Evolutionary conservation across 1,140 invertebrate species (phyloP).

Genomic region (Pseudobourletiella spinata): DNA sequence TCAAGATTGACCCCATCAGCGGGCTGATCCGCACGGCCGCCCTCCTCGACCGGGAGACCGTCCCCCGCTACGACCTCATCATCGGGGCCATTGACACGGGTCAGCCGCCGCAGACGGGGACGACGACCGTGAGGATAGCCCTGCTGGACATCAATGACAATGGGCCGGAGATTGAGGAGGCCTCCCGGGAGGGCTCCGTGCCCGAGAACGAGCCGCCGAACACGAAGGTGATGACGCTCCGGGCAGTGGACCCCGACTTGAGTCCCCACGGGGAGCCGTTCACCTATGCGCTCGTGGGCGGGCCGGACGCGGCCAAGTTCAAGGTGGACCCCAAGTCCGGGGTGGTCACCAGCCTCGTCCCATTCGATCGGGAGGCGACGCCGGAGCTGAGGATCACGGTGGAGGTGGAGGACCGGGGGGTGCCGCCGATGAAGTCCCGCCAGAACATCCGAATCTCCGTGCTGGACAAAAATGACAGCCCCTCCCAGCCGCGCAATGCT

Average conservation of each 20-base stretch:
- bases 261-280: conserved; percentile 88
- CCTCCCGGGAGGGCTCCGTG: conserved; percentile 62
- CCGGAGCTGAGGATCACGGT: conserved; percentile 62
- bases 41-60: conserved; percentile 69
- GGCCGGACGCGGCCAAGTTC: conserved; percentile 64
- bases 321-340: conserved; percentile 69
- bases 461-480: conserved; percentile 83
- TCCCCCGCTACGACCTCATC: conserved; percentile 64
- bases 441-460: conserved; percentile 67
- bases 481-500: conserved; percentile 70
- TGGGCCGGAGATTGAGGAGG: conserved; percentile 68
- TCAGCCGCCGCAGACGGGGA: conserved; percentile 75
- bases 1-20: conserved; percentile 77
- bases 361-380: conserved; percentile 71
- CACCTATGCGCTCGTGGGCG: conserved; percentile 65
- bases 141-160: conserved; percentile 88
- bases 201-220: conserved; percentile 79
- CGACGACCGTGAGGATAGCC: conserved; percentile 64
- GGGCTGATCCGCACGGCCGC: conserved; percentile 70
- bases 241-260: conserved; percentile 77
- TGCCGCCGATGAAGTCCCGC: conserved; percentile 67
- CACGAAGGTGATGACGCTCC: conserved; percentile 71
- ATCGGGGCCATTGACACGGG: conserved; percentile 85
- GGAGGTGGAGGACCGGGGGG: conserved; percentile 81
- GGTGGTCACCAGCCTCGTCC: conserved; percentile 62